Conservation (phyloP, 2,113 vertebrate species). For the Xyrauchen texanus region DNA sequence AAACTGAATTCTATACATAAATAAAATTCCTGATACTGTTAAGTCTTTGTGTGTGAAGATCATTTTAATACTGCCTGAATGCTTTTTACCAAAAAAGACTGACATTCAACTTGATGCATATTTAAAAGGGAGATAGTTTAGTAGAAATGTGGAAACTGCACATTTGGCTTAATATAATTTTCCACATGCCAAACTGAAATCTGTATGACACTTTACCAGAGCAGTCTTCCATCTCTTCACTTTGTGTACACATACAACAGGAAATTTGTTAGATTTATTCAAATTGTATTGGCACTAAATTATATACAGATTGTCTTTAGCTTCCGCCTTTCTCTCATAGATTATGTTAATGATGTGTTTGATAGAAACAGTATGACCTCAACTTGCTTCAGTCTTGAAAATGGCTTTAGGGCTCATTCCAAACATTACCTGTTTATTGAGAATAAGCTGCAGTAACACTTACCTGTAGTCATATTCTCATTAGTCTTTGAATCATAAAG, state of each 20-base stretch:
- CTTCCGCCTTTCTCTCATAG: background rate
- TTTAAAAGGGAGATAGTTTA: background rate
- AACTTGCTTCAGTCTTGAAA: background rate
- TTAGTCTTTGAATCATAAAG: background rate
- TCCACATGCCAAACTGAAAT: background rate
- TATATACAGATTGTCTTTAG: background rate
- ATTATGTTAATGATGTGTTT: background rate
- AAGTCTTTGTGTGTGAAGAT: constrained; percentile 18
- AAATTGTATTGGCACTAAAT: background rate
- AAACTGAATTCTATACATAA: constrained; percentile 79
- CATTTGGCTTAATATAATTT: no score
- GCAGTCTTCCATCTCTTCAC: background rate
- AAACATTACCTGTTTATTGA: background rate
- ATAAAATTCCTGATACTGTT: constrained; percentile 79
- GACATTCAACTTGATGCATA: no score
- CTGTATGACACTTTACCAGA: no score
- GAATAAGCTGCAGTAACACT: background rate
- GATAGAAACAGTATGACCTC: background rate
- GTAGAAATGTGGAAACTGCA: background rate
- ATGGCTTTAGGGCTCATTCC: background rate
- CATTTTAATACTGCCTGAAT: background rate
- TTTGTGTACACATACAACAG: no score
- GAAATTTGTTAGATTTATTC: background rate
- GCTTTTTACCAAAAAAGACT: background rate
- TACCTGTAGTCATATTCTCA: background rate